These are phyloP conservation scores for Cenopis cana DNA, from an alignment of 2,888 invertebrate species.

Conservation along the genomic window DNA sequence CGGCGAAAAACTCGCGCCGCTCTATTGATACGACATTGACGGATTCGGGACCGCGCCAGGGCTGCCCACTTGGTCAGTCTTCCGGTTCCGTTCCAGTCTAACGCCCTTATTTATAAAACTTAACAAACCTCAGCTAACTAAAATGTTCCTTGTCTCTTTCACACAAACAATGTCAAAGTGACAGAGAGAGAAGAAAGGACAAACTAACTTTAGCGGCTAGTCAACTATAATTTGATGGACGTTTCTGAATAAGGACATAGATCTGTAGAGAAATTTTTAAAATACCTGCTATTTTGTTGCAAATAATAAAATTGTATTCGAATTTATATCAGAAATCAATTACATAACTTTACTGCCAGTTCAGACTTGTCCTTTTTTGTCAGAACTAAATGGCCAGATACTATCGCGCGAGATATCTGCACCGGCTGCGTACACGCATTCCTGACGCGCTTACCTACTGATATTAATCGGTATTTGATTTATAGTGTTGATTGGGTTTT, in stretches of 20 bases:
- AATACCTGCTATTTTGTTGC: neutral
- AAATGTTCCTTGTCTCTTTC: too few species aligned
- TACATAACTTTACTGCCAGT: neutral
- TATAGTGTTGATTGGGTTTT: constrained; percentile 32
- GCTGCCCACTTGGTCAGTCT: constrained; percentile 55
- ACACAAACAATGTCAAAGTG: too few species aligned
- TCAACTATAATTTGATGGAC: too few species aligned
- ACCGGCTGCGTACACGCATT: constrained; percentile 23
- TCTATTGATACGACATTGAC: constrained; percentile 83
- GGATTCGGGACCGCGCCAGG: constrained; percentile 71
- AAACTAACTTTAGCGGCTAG: too few species aligned
- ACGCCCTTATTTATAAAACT: too few species aligned
- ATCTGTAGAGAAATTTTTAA: too few species aligned
- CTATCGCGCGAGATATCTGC: constrained; percentile 23
- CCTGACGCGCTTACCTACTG: constrained; percentile 17
- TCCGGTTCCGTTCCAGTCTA: too few species aligned
- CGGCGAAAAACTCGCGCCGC: constrained; percentile 68
- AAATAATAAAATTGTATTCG: neutral
- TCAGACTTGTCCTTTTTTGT: constrained; percentile 15
- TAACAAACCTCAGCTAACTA: too few species aligned
- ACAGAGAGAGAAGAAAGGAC: too few species aligned
- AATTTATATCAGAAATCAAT: constrained; percentile 3
- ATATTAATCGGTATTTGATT: constrained; percentile 33
- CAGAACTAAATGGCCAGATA: constrained; percentile 18
- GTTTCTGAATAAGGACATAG: too few species aligned